Evolutionary conservation across 2,113 vertebrate genomes (phyloP), one percentile per base, ranked within the genome.

Genomic region (Caloenas nicobarica): DNA sequence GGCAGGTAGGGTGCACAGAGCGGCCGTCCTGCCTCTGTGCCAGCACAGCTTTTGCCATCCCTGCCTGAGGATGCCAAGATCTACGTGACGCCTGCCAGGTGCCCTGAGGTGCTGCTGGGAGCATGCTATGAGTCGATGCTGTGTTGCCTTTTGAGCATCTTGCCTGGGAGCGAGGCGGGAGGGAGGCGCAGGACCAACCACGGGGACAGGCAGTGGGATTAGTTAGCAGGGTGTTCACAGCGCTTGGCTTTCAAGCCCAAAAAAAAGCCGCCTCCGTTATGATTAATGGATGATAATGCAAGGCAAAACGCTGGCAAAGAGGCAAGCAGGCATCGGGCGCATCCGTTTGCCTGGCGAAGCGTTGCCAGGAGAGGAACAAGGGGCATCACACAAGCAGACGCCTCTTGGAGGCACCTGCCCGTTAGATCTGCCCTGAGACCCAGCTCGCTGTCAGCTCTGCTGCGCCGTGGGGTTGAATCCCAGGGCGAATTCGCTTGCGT

Each of bases 201-300:
- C 2, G 7, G 19, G 72, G 68, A 40, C 53, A 76, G 62, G 5
- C 31, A 17, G 1, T 5, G 19, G 85, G 22, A 19, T 78, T 64
- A 92, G 86, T 81, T 73, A 91, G 84, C 69, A 21, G 50, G 76
- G 93, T 92, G 92, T 74, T 83, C 36, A 40, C 65, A 64, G 70
- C 69, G 68, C 69, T 44, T 58, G 87, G 76, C 60, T 80, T 33
- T 34, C 66, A 61, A 8, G 48, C 81, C 65, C 23, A 26, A n/a
- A 26, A n/a, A 33, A 56, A 31, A 81, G 53, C 36, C 58, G 3
- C 1, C 18, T 40, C 46, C 58, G 19, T 10, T 72, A 2, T 4
- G n/a, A 19, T 7, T 53, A 69, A 71, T 70, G 60, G 33, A 13
- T 23, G 72, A 69, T 1, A 17, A 46, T 31, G 76, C 72, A 64